phyloP scores from a whole-genome alignment of 2,797 vertebrate genomes.

The Liparis tanakae region DNA sequence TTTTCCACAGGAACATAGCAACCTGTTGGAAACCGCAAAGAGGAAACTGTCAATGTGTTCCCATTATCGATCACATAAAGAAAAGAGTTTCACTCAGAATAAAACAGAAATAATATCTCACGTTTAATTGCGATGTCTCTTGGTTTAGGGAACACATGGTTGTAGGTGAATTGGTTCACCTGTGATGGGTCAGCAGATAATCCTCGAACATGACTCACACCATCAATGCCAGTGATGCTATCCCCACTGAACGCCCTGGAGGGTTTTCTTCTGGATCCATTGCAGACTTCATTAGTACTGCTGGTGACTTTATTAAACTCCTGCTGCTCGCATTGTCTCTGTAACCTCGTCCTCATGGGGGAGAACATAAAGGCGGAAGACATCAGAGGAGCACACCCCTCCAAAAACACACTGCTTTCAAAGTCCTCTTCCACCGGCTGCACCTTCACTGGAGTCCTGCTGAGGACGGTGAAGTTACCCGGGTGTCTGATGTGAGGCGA shows the following conservation, averaged over 20 bases:
- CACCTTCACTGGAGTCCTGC: slow-evolving; percentile 37
- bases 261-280: slow-evolving; percentile 9
- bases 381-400: neutral
- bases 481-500: neutral
- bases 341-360: slow-evolving; percentile 49
- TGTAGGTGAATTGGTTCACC: neutral
- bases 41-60: neutral
- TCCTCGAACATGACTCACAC: neutral
- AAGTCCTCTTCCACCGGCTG: neutral
- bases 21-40: slow-evolving; percentile 54
- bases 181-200: neutral
- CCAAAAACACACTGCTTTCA: neutral
- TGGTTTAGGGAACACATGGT: slow-evolving; percentile 14
- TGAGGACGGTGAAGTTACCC: neutral
- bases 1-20: slow-evolving; percentile 28
- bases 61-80: neutral
- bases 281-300: slow-evolving; percentile 10
- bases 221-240: neutral
- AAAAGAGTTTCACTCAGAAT: neutral
- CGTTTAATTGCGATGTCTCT: slow-evolving; percentile 49
- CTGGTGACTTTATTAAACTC: slow-evolving; percentile 21
- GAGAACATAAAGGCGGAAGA: slow-evolving; percentile 44
- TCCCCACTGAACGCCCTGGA: slow-evolving; percentile 20
- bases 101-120: slow-evolving; percentile 22
- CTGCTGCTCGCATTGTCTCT: slow-evolving; percentile 43